Evolutionary conservation across 2,888 invertebrate species (phyloP), one percentile per base, ranked within the genome.

Genomic region (Xanthorhoe designata): DNA sequence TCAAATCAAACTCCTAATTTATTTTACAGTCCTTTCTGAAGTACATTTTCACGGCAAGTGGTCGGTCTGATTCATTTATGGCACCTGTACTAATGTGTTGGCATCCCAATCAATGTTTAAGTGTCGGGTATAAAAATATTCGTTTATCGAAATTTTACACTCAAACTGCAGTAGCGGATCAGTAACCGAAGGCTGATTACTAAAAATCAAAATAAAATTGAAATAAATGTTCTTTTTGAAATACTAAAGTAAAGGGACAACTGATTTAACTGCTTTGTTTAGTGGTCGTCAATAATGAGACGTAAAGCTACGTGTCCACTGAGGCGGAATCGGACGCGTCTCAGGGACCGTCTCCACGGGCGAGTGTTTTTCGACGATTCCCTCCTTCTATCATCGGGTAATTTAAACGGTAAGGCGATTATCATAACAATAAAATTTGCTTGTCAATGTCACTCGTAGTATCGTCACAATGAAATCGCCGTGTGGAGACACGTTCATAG

Each of bases 61-160:
- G 61, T 54, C 7, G 9, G 58, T 50, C 51, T 52, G 53, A 58
- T 50, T 29, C 61, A 69, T 75, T 73, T 71, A 69, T 65, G 66
- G 60, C 71, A 55, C 38, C 63, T 59, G 61, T 60, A 64, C 61
- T 65, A 73, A 76, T 70, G 72, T 73, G 76, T 74, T 74, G 70
- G 68, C 67, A 72, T 68, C 61, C 66, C 74, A 73, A 81, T 79
- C 70, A 77, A 75, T 58, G 66, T 71, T 62, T 70, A 75, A 75
- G 63, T 71, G 66, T 15, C 51, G 17, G 47, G 60, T 64, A 73
- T 74, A 72, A 75, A 78, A 73, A 63, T 57, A 58, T 62, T 57
- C 35, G 65, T 70, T 66, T 72, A 67, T 47, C 68, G 53, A 62
- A 38, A 61, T 66, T 68, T 70, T 67, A 70, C 68, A 62, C 60